phyloP scores from a whole-genome alignment of 2,888 invertebrate species.

The Ormyrus nitidulus region DNA sequence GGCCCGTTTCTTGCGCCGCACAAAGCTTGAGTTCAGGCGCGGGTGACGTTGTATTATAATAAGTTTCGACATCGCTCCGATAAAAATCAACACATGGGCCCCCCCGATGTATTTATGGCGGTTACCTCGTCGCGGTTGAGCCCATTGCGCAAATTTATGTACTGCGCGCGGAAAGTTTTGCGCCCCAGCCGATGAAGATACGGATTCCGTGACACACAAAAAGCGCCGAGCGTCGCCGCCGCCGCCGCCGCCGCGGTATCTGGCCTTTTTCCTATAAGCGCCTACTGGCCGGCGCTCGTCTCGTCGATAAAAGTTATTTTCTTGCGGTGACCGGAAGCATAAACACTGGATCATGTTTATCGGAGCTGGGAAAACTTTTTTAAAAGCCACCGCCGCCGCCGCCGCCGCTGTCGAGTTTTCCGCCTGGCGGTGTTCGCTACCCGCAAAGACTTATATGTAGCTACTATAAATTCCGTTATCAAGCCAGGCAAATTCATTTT shows the following conservation, averaged over 20 bases:
- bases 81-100: constrained; percentile 39
- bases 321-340: constrained; percentile 51
- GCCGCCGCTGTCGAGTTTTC: not conserved
- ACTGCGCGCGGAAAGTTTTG: constrained; percentile 31
- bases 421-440: not conserved
- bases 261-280: not conserved
- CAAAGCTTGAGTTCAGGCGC: no score
- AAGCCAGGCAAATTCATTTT: constrained; percentile 31
- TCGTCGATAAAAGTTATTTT: constrained; percentile 43
- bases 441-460: constrained; percentile 3
- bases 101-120: constrained; percentile 24
- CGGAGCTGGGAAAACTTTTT: constrained; percentile 36
- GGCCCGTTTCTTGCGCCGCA: not conserved
- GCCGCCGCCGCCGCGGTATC: no score
- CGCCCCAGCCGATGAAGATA: constrained; percentile 46
- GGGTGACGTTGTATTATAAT: constrained; percentile 40
- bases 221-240: not conserved
- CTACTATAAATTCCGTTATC: constrained; percentile 40
- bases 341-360: constrained; percentile 53
- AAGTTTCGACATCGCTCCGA: constrained; percentile 45
- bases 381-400: constrained; percentile 6
- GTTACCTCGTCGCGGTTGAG: not conserved
- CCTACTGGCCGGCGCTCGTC: no score
- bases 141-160: constrained; percentile 47
- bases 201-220: constrained; percentile 48